Conservation (phyloP, 2,888 invertebrate species). For the Platycheirus rosarum region DNA sequence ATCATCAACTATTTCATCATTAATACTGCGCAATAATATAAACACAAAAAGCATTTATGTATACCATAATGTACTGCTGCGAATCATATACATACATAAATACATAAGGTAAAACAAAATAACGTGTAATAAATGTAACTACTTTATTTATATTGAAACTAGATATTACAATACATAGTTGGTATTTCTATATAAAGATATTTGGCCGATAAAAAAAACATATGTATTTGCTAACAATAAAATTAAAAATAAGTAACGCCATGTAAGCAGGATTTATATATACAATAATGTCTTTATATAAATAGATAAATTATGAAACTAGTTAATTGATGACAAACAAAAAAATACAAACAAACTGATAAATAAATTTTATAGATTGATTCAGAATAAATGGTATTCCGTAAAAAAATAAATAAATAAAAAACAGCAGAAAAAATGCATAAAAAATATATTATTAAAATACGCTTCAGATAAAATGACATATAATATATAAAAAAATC, state of each 20-base stretch:
- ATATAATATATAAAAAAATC: constrained; percentile 34
- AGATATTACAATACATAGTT: constrained; percentile 54
- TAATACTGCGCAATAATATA: constrained; percentile 33
- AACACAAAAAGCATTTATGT: constrained; percentile 45
- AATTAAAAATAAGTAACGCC: constrained; percentile 22
- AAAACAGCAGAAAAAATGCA: constrained; percentile 13
- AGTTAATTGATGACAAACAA: constrained; percentile 64
- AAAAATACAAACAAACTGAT: constrained; percentile 40
- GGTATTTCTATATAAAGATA: constrained; percentile 57
- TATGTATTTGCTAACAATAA: constrained; percentile 54
- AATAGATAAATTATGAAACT: constrained; percentile 67
- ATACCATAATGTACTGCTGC: constrained; percentile 64
- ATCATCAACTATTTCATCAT: constrained; percentile 56
- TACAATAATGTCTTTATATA: constrained; percentile 58
- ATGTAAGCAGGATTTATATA: constrained; percentile 55
- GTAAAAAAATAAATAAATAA: constrained; percentile 4
- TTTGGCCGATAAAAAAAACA: constrained; percentile 49
- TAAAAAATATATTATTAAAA: constrained; percentile 47
- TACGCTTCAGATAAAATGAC: constrained; percentile 65
- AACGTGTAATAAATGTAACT: constrained; percentile 72
- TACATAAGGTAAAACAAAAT: constrained; percentile 4
- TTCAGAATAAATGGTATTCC: constrained; percentile 49
- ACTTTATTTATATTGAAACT: constrained; percentile 67
- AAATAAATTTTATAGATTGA: constrained; percentile 63
- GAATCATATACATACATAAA: constrained; percentile 57